Evolutionary conservation across 2,888 invertebrate species (phyloP).

Genomic region (Caenorhabditis virilis): DNA sequence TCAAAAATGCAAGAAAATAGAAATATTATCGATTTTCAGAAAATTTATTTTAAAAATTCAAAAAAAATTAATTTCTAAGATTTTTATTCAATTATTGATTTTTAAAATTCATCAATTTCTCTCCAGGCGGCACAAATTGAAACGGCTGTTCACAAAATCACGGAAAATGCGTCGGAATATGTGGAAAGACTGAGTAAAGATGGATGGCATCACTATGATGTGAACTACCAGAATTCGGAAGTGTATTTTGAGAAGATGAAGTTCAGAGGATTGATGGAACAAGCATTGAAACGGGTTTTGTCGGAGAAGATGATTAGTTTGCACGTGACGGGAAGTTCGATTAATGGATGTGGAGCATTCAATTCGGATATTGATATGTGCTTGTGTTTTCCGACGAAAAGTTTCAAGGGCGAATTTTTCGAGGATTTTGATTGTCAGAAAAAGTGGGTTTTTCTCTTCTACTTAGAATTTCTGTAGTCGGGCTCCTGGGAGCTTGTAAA

Average conservation of each 20-base stretch:
- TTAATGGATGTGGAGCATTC: slow-evolving; percentile 66
- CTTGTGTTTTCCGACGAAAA: slow-evolving; percentile 33
- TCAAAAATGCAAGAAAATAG: neutral
- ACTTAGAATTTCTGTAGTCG: neutral
- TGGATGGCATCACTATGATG: slow-evolving; percentile 16
- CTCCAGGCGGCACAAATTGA: neutral
- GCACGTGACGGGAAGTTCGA: slow-evolving; percentile 57
- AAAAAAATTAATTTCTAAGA: too few relatives aligned
- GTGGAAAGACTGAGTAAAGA: neutral
- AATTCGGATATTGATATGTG: slow-evolving; percentile 68
- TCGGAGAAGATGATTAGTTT: slow-evolving; percentile 12
- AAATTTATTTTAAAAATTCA: too few relatives aligned
- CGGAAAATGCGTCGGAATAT: neutral
- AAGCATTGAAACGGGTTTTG: slow-evolving; percentile 21
- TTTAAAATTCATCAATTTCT: neutral
- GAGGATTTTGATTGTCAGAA: slow-evolving; percentile 18
- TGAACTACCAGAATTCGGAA: slow-evolving; percentile 8
- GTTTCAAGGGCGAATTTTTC: slow-evolving; percentile 5
- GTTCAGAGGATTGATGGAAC: slow-evolving; percentile 17
- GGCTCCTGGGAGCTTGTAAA: neutral
- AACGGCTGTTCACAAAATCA: neutral
- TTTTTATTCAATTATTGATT: too few relatives aligned
- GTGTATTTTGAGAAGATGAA: slow-evolving; percentile 32
- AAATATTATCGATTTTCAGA: neutral
- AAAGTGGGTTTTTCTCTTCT: slow-evolving; percentile 2